These are phyloP conservation scores for Falco punctatus DNA, from an alignment of 2,113 vertebrate genomes.

Conservation along the genomic window DNA sequence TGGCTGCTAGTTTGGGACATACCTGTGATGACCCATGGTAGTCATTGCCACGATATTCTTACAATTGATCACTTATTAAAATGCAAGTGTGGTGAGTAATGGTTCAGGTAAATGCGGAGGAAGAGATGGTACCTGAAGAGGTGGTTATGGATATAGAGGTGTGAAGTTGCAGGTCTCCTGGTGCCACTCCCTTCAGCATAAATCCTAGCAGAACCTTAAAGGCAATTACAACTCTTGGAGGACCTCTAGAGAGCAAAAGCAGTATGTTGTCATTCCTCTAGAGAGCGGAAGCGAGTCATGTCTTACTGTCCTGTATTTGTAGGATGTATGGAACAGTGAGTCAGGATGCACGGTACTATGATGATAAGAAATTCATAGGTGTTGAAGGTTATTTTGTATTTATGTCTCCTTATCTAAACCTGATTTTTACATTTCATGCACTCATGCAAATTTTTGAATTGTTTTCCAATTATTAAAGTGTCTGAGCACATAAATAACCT, in stretches of 20 bases:
- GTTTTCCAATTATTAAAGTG: not conserved
- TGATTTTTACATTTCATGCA: not conserved
- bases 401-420: not conserved
- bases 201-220: not conserved
- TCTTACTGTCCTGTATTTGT: accelerated
- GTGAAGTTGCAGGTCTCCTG: not conserved
- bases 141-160: not conserved
- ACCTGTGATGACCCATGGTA: not conserved
- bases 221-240: not conserved
- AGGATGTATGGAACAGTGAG: accelerated
- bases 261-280: not conserved
- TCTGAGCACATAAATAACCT: not conserved
- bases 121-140: not conserved
- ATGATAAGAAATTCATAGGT: accelerated
- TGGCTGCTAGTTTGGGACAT: not conserved
- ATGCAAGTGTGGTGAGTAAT: not conserved
- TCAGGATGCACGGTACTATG: not conserved
- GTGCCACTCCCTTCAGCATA: accelerated
- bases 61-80: not conserved
- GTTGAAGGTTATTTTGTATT: not conserved
- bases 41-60: not conserved
- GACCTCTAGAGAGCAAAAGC: not conserved
- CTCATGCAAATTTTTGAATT: not conserved
- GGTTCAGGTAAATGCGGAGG: not conserved
- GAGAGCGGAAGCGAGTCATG: not conserved